phyloP scores from a whole-genome alignment of 2,113 vertebrate genomes.

The Pan paniscus region DNA sequence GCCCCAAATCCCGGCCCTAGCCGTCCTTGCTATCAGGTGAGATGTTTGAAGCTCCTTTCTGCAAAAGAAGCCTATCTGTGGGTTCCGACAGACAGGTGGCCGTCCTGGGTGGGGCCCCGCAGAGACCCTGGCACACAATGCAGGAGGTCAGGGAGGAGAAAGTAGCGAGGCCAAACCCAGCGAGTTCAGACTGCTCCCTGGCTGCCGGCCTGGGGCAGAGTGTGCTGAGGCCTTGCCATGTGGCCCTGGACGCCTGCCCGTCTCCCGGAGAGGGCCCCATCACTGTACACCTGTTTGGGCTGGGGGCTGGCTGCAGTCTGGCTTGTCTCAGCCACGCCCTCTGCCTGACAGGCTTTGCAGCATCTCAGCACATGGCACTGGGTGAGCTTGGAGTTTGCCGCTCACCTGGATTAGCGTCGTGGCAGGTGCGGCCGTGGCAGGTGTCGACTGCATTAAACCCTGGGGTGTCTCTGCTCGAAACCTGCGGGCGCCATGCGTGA shows the following conservation, averaged over 20 bases:
- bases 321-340: too few species aligned
- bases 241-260: background rate
- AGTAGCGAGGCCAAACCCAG: background rate
- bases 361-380: background rate
- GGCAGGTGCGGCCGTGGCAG: too few species aligned
- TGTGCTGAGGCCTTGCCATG: background rate
- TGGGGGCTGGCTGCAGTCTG: background rate
- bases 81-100: too few species aligned
- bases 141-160: background rate
- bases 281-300: background rate
- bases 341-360: background rate
- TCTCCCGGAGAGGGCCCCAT: background rate
- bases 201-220: background rate
- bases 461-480: background rate
- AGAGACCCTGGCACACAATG: background rate
- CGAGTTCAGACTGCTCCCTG: background rate
- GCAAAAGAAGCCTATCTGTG: background rate
- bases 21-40: background rate
- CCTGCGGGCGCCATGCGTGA: background rate
- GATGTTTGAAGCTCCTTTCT: background rate
- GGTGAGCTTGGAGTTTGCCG: background rate
- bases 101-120: background rate
- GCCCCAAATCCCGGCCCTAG: background rate
- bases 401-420: background rate
- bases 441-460: too few species aligned